Evolutionary conservation across 2,113 vertebrate genomes (phyloP), one percentile per base, ranked within the genome.

Genomic region (Perca flavescens): DNA sequence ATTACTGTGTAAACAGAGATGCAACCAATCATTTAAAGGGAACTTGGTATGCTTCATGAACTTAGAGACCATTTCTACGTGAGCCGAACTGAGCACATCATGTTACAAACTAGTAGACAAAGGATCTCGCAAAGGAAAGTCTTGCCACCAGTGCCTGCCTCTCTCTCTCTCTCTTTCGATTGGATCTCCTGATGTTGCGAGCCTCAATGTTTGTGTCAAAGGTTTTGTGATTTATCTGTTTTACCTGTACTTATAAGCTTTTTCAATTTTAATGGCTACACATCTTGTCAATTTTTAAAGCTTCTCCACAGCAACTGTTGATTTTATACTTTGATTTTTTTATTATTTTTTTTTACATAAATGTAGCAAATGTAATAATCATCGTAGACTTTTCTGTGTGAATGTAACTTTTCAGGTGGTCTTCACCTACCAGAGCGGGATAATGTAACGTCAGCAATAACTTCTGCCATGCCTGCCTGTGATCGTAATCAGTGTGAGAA

Each of bases 31-130:
- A 79, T 86, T 78, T 89, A 95, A 96, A 96, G 96, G 94, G 94
- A 96, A 96, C 89, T 62, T 85, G 91, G 92, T 90, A 81, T 86
- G 93, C 79, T 90, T 92, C 77, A 93, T 83, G 91, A 95, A 93
- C 91, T 88, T 88, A 92, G 66, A 84, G 75, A 77, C 80, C 57
- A 67, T 82, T 76, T 83, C 58, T 74, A 74, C 76, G 21, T 71
- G 75, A 79, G 65, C 60, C 69, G 52, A 86, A 80, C 70, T 43
- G 49, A 89, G 70, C 61, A 58, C 67, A 21, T 80, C 57, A 57
- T 31, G 54, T 74, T 40, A 79, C 70, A 77, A 85, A 78, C 83
- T 84, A 61, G 74, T 79, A 34, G 16, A 86, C 58, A 72, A 65
- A 84, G 57, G 80, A 83, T 63, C 61, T 60, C 72, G 67, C 63